These are phyloP conservation scores for Tenthredo mesomela DNA, from an alignment of 2,888 invertebrate species.

Conservation along the genomic window DNA sequence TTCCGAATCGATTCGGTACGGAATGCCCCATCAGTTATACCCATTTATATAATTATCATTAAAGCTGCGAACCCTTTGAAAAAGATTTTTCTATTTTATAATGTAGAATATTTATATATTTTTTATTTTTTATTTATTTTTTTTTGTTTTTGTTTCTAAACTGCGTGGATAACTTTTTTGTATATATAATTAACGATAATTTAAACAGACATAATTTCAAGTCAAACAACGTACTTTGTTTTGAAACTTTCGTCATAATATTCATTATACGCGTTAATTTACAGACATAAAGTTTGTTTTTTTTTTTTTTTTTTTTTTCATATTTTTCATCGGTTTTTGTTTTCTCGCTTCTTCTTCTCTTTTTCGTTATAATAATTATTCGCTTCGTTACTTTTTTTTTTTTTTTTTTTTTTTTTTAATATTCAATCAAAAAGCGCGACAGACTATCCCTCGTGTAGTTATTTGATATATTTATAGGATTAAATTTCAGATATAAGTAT, in stretches of 20 bases:
- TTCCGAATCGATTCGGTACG: no score
- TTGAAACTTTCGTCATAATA: neutral
- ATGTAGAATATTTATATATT: neutral
- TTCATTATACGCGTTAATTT: neutral
- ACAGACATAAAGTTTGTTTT: neutral
- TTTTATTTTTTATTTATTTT: no score
- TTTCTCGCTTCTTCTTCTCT: neutral
- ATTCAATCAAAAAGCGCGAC: constrained; percentile 12
- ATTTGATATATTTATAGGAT: neutral
- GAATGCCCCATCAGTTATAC: no score
- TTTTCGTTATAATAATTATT: constrained; percentile 13
- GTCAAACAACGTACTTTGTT: neutral
- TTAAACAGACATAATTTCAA: neutral
- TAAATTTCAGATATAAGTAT: no score
- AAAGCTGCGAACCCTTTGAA: constrained; percentile 21
- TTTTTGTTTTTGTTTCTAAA: neutral
- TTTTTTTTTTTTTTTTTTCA: neutral
- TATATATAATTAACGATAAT: neutral
- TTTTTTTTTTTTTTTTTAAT: neutral
- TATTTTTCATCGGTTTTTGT: neutral
- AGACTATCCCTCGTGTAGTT: constrained; percentile 1
- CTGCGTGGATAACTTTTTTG: neutral
- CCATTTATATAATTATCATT: neutral
- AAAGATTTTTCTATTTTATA: neutral
- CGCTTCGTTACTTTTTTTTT: constrained; percentile 41